Evolutionary conservation across 2,888 invertebrate species (phyloP), one percentile per base, ranked within the genome.

Genomic region (Dioctria linearis): DNA sequence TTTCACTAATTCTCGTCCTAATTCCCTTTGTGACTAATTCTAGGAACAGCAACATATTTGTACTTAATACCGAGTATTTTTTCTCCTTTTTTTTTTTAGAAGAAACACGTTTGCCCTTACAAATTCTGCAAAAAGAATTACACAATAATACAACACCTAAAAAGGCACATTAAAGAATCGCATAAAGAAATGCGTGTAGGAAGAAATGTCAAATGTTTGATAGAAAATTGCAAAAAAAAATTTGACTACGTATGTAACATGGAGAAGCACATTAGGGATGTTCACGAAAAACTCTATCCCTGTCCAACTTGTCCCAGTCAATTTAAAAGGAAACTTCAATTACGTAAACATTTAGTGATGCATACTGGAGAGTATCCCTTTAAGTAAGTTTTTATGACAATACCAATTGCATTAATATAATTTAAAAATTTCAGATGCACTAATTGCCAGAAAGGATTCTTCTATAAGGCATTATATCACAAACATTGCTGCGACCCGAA

Each of bases 121-220:
- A 88, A 90, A n/a, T 90, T 90, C 54, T 94, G 94, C 84, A 84
- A 85, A 4, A 93, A 93, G 85, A 88, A 90, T 1, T 94, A 93
- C 82, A 90, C 91, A 3, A 92, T 90, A 83, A 89, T 91, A 80
- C 91, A 91, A 8, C 93, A 93, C 85, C 87, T 93, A 73, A 91
- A 91, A 85, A 90, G 93, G 0, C 93, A 93, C 83, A 84, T 90
- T 66, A 88, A 90, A 66, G 90, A 86, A 75, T 88, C 87, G 3
- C 92, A 91, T 84, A 88, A 89, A 83, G 86, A 88, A 4, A 49
- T 57, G 3, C 81, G 82, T 0, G 79, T 78, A 37, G 76, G 82
- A 0, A 82, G 82, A 6, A 81, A 80, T 6, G 79, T 87, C 0
- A 84, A 85, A 6, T 89, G 89, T 69, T 81, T 82, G 3, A 80